Evolutionary conservation across 2,797 vertebrate genomes (phyloP).

Genomic region (Poeciliopsis gracilis): DNA sequence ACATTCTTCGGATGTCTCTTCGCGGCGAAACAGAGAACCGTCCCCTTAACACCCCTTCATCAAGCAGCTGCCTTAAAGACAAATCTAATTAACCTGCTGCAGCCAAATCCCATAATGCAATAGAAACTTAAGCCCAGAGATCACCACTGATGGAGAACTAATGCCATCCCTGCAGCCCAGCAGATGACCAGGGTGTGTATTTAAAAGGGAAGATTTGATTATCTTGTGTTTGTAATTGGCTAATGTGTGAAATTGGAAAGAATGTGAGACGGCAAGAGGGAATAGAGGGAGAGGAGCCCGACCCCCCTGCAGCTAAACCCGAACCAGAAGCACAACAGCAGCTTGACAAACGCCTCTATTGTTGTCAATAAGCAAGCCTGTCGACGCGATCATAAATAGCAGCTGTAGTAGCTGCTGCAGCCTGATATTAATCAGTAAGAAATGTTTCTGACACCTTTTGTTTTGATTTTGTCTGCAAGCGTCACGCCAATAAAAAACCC

Average conservation of each 20-base stretch:
- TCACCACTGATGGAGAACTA: slow-evolving; percentile 64
- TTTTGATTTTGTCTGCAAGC: slow-evolving; percentile 17
- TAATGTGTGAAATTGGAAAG: slow-evolving; percentile 70
- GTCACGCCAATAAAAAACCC: slow-evolving; percentile 24
- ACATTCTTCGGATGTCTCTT: not conserved
- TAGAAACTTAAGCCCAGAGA: slow-evolving; percentile 68
- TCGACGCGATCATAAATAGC: slow-evolving; percentile 1
- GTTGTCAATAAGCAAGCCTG: slow-evolving; percentile 3
- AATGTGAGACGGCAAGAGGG: slow-evolving; percentile 22
- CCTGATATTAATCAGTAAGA: slow-evolving; percentile 5
- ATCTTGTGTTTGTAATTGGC: slow-evolving; percentile 71
- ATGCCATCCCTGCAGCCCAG: slow-evolving; percentile 59
- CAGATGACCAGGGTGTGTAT: slow-evolving; percentile 73
- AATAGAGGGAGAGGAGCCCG: slow-evolving; percentile 17
- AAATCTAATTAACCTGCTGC: slow-evolving; percentile 71
- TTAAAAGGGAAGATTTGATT: slow-evolving; percentile 75
- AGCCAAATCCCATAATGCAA: slow-evolving; percentile 71
- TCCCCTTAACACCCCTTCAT: slow-evolving; percentile 17
- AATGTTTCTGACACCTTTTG: slow-evolving; percentile 26
- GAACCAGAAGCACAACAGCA: not conserved
- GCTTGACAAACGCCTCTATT: slow-evolving; percentile 11
- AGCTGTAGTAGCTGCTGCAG: not conserved
- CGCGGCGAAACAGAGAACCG: not conserved
- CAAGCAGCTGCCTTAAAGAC: slow-evolving; percentile 74
- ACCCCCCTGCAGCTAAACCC: not conserved